A percentile compares a stretch with the other conserved stretches of the same genome.
Evolutionary conservation across 2,888 invertebrate genomes (phyloP).

Genomic region (Brenthis daphne): DNA sequence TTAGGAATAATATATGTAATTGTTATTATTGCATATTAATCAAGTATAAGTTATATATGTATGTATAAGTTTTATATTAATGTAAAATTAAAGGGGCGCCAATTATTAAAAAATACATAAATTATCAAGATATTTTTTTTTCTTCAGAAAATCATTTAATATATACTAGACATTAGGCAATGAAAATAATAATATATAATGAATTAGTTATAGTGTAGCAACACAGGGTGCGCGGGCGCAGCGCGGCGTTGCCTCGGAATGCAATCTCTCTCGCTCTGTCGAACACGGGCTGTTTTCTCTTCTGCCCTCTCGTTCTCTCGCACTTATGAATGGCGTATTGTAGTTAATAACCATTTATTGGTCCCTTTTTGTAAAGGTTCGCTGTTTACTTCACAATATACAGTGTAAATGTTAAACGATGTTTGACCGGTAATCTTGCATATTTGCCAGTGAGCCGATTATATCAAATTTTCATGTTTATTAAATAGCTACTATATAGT

Average conservation of each 20-base stretch:
- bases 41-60: no score
- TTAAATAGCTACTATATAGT: background rate
- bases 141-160: no score
- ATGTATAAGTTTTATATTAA: no score
- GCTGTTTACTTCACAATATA: constrained; percentile 48
- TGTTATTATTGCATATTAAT: no score
- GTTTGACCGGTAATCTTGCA: constrained; percentile 20
- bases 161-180: no score
- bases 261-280: constrained; percentile 79
- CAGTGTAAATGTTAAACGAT: constrained; percentile 12
- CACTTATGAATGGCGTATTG: constrained; percentile 70
- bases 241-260: constrained; percentile 61
- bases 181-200: background rate
- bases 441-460: background rate
- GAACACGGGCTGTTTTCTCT: constrained; percentile 61
- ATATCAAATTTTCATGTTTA: background rate
- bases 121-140: no score
- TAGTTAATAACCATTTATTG: constrained; percentile 57
- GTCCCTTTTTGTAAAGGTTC: constrained; percentile 54
- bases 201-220: constrained; percentile 32
- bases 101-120: no score
- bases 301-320: constrained; percentile 66
- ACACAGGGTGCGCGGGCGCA: constrained; percentile 46
- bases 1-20: no score
- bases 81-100: no score